phyloP scores from a whole-genome alignment of 2,113 vertebrate genomes.

The Ochotona princeps region DNA sequence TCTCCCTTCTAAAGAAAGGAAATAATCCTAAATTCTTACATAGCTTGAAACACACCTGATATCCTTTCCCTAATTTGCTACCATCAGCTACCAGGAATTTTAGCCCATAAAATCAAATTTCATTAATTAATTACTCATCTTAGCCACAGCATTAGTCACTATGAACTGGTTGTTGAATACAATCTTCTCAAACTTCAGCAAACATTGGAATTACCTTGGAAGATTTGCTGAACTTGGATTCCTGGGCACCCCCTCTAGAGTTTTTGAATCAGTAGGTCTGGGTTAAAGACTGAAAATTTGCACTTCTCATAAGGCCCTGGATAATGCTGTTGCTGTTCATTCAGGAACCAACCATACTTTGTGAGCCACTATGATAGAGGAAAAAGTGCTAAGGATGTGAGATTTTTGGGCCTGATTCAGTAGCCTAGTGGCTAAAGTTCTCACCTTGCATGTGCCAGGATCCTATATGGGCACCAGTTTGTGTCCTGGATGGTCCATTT shows the following conservation, averaged over 20 bases:
- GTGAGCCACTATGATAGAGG: not conserved
- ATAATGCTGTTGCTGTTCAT: not conserved
- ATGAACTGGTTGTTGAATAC: not conserved
- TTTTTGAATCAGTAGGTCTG: not conserved
- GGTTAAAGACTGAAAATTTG: not conserved
- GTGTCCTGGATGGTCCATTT: too few relatives aligned
- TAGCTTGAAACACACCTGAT: not conserved
- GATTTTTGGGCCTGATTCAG: too few relatives aligned
- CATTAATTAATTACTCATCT: not conserved
- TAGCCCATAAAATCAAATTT: constrained; percentile 8
- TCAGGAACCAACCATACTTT: not conserved
- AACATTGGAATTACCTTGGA: not conserved
- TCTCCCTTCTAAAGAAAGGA: not conserved
- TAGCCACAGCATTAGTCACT: not conserved
- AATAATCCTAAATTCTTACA: not conserved
- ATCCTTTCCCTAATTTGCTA: not conserved
- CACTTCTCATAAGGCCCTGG: not conserved
- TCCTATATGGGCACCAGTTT: too few relatives aligned
- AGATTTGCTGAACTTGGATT: not conserved
- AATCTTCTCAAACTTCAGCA: not conserved
- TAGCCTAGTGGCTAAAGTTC: too few relatives aligned
- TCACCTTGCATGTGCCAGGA: too few relatives aligned
- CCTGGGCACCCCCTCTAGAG: not conserved
- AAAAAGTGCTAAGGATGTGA: not conserved
- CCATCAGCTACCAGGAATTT: constrained; percentile 11